These are phyloP conservation scores for Huso huso DNA, from an alignment of 2,797 vertebrate genomes.

Conservation along the genomic window DNA sequence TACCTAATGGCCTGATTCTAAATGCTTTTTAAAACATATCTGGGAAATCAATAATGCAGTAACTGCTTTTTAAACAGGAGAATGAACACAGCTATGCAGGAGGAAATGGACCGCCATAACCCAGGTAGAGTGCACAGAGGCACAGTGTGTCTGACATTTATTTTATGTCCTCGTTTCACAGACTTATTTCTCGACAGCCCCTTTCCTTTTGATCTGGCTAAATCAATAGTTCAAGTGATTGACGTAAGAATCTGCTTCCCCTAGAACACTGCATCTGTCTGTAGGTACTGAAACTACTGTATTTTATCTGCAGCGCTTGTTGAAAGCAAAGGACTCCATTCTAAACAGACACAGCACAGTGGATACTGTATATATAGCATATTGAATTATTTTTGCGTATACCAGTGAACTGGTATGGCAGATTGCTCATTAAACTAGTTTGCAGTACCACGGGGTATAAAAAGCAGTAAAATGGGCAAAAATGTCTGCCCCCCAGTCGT, in stretches of 20 bases:
- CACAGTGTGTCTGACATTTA: constrained; percentile 19
- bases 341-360: no score
- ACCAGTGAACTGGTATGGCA: no score
- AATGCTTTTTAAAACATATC: constrained; percentile 84
- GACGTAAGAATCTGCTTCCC: no score
- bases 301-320: not conserved
- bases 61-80: constrained; percentile 51
- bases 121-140: not conserved
- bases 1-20: constrained; percentile 86
- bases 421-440: no score
- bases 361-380: no score
- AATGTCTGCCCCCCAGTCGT: no score
- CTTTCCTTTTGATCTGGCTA: not conserved
- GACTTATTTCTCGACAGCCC: constrained; percentile 1
- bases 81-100: constrained; percentile 23
- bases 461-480: no score
- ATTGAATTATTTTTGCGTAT: no score
- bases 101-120: constrained; percentile 22
- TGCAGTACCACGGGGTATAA: no score
- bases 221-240: not conserved
- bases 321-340: not conserved
- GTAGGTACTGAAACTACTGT: not conserved
- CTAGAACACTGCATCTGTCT: not conserved
- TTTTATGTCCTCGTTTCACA: not conserved
- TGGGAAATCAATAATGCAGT: constrained; percentile 71